Conservation (phyloP, 2,888 invertebrate species). For the Lucinisca nassula region DNA sequence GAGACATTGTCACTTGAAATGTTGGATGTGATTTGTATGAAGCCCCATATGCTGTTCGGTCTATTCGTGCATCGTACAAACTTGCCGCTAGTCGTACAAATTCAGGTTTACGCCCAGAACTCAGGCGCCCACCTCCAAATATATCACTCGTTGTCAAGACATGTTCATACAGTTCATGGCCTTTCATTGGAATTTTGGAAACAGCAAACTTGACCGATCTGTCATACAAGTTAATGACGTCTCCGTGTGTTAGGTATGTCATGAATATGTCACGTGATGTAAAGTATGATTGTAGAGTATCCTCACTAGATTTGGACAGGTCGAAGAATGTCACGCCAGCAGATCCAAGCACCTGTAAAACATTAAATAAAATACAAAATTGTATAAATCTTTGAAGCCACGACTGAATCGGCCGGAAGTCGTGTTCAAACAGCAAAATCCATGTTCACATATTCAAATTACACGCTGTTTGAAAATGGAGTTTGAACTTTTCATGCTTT, state of each 20-base stretch:
- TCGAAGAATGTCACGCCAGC: constrained; percentile 74
- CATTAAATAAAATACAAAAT: no score
- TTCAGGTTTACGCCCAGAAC: constrained; percentile 65
- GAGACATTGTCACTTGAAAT: constrained; percentile 72
- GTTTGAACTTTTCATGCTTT: no score
- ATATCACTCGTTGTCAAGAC: constrained; percentile 72
- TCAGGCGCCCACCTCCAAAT: constrained; percentile 61
- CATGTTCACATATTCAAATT: no score
- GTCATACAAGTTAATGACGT: constrained; percentile 67
- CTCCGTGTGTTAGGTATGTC: constrained; percentile 76
- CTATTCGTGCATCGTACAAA: constrained; percentile 71
- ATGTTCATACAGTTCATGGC: constrained; percentile 71
- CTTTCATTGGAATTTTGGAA: constrained; percentile 65
- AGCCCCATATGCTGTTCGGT: constrained; percentile 67
- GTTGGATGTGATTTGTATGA: constrained; percentile 69
- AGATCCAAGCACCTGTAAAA: constrained; percentile 75
- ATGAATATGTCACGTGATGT: constrained; percentile 67
- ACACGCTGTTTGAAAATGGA: no score
- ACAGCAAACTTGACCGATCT: constrained; percentile 66
- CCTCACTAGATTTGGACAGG: constrained; percentile 56
- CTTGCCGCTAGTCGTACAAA: constrained; percentile 75
- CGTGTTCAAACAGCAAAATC: no score
- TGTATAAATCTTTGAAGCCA: no score
- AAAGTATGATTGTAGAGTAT: constrained; percentile 46
- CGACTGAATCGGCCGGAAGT: no score